phyloP scores from a whole-genome alignment of 2,797 vertebrate genomes.

The Anguilla megastoma region DNA sequence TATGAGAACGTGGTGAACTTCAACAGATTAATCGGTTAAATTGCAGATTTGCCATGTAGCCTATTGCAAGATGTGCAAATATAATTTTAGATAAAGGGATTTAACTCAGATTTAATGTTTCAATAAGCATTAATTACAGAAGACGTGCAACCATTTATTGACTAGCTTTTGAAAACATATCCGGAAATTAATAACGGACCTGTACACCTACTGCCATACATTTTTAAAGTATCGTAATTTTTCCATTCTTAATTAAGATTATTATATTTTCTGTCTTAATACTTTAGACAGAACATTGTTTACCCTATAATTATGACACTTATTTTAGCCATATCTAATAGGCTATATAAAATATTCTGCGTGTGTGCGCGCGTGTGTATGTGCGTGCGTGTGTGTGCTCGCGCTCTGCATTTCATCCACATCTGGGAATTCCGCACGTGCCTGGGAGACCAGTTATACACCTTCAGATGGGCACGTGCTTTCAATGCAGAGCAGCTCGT shows the following conservation, averaged over 20 bases:
- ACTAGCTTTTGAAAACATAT: neutral
- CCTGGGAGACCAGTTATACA: constrained; percentile 85
- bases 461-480: constrained; percentile 83
- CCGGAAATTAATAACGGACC: neutral
- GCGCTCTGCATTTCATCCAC: constrained; percentile 76
- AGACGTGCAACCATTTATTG: neutral
- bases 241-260: neutral
- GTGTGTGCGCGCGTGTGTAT: neutral
- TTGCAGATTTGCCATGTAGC: neutral
- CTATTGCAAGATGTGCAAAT: neutral
- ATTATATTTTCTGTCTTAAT: neutral
- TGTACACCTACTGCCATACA: neutral
- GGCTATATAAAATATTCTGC: neutral
- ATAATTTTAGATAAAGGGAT: neutral
- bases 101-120: neutral
- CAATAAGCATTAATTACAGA: neutral
- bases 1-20: neutral
- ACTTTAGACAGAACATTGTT: neutral
- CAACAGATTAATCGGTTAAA: neutral
- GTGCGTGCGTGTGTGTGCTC: neutral
- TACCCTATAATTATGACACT: too few relatives aligned
- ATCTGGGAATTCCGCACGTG: constrained; percentile 95
- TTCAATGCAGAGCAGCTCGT: constrained; percentile 76
- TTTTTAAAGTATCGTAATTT: neutral
- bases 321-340: too few relatives aligned